Conservation (phyloP, 2,113 vertebrate species). For the Archocentrus centrarchus region DNA sequence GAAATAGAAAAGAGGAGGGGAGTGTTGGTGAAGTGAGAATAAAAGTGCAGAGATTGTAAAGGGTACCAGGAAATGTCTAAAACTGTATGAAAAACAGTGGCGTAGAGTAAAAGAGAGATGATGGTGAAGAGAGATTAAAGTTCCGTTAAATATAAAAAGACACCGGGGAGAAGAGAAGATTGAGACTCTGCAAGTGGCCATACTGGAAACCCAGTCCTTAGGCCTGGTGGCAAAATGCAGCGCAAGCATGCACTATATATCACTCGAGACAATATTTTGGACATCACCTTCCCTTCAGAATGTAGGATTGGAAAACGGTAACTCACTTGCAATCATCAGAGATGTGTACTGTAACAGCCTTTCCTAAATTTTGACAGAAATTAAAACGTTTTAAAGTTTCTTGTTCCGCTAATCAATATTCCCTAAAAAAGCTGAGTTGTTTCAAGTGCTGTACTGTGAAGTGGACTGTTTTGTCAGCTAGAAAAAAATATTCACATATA, state of each 20-base stretch:
- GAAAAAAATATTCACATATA: not conserved
- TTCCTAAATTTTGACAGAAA: not conserved
- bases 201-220: not conserved
- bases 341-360: not conserved
- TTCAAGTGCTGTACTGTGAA: not conserved
- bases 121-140: conserved; percentile 30
- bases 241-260: conserved; percentile 47
- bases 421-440: conserved; percentile 17
- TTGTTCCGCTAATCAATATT: conserved; percentile 15
- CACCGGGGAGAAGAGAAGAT: not conserved
- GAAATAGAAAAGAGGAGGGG: conserved; percentile 71
- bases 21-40: conserved; percentile 43
- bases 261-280: conserved; percentile 50
- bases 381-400: not conserved
- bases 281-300: conserved; percentile 1
- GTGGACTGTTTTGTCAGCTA: not conserved
- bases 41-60: conserved; percentile 45
- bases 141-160: conserved; percentile 8
- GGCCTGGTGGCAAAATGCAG: conserved; percentile 17
- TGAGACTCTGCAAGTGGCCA: conserved; percentile 24
- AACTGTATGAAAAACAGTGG: conserved; percentile 12
- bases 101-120: conserved; percentile 10
- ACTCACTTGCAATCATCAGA: conserved; percentile 8
- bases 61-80: conserved; percentile 22
- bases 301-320: conserved; percentile 49